These are phyloP conservation scores for Sebastolobus alascanus DNA, from an alignment of 2,797 vertebrate genomes.

Conservation along the genomic window DNA sequence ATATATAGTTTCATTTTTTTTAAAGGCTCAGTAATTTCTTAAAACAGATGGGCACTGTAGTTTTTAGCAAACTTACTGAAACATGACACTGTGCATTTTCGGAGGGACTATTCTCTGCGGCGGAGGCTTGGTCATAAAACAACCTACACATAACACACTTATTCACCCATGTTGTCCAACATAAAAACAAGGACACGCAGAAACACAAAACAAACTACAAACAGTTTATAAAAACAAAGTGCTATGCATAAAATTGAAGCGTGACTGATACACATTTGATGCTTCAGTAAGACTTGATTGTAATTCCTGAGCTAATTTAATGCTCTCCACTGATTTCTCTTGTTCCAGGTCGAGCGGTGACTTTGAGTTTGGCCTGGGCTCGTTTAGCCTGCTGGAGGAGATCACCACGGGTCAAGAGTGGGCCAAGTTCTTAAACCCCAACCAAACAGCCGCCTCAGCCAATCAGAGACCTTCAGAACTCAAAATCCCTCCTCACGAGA, in stretches of 20 bases:
- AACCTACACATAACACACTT: background rate
- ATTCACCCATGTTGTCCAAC: background rate
- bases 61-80: background rate
- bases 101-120: too few species aligned
- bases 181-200: background rate
- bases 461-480: constrained; percentile 45
- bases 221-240: background rate
- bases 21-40: background rate
- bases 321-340: constrained; percentile 9
- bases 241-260: background rate
- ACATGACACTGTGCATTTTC: background rate
- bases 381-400: constrained; percentile 85
- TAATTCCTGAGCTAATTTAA: background rate
- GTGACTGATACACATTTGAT: background rate
- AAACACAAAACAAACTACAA: background rate
- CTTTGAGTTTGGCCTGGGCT: constrained; percentile 75
- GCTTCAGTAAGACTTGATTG: background rate
- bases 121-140: background rate
- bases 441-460: constrained; percentile 22
- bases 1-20: background rate
- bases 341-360: constrained; percentile 60
- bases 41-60: background rate
- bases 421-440: constrained; percentile 78
- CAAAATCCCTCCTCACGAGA: background rate
- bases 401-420: constrained; percentile 82